Base-by-base conservation (phyloP, 2,113 vertebrate species). In the Pyxicephalus adspersus region DNA sequence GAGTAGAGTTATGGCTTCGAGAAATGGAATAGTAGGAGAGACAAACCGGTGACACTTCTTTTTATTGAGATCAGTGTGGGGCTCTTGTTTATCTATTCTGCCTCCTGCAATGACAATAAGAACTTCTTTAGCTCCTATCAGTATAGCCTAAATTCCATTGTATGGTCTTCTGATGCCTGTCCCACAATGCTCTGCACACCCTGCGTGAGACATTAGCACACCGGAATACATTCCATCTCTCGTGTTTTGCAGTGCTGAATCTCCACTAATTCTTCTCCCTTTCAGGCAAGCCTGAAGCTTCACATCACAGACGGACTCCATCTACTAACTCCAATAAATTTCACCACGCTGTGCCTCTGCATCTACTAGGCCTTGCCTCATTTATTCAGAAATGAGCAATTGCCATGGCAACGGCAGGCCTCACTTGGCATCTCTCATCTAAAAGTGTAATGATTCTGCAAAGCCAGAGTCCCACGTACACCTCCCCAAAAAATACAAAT, bases 361-460 rank as follows among this genome's bases (percentile, higher is more conserved):
- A 65, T 74, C 60, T 81, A 81, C 60, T 81, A 81, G 79, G 79
- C 79, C 79, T 81, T 81, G 79, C 79, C 79, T 81, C 70, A 81
- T 81, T 81, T 81, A 81, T 81, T 81, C 79, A 81, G 68, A 81
- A 81, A 81, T 81, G 79, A 81, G 79, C 79, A 81, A 81, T 81
- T 81, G 70, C 70, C 79, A 81, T 81, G 79, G 79, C 34, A 81
- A 81, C 79, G 79, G 79, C 79, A 81, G 79, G 79, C 79, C 79
- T 81, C 79, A 81, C 79, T 81, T 81, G 79, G 68, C 61, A 81
- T 81, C 71, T 63, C 79, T 81, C 79, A 81, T 81, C 79, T 81
- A 72, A 74, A 81, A 81, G 78, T 81, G 78, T 81, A 81, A 81
- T 81, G 79, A 81, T 81, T 81, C 79, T 74, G 70, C 61, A 73